Evolutionary conservation across 2,113 vertebrate species (phyloP).

Genomic region (Neotragus moschatus): DNA sequence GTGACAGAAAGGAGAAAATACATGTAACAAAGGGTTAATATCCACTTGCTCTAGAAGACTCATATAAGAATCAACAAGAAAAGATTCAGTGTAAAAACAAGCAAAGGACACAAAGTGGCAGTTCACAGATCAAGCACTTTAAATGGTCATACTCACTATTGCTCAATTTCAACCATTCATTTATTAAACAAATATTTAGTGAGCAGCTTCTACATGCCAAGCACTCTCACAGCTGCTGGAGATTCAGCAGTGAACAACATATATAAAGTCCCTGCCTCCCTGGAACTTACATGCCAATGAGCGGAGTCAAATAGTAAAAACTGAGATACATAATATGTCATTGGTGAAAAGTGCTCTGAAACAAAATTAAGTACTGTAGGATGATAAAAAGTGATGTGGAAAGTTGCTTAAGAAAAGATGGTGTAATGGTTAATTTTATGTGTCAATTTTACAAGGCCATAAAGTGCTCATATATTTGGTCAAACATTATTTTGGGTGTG

Average conservation of each 20-base stretch:
- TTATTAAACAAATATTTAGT: not conserved
- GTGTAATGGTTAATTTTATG: not conserved
- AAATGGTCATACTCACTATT: not conserved
- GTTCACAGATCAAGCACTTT: not conserved
- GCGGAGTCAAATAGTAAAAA: not conserved
- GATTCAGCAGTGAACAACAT: not conserved
- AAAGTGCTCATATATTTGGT: not conserved
- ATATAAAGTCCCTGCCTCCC: not conserved
- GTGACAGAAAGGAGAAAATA: not conserved
- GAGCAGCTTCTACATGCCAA: not conserved
- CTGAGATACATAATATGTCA: not conserved
- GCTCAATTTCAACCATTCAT: not conserved
- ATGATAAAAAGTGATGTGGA: not conserved
- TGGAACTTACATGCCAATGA: not conserved
- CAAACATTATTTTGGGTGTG: not conserved
- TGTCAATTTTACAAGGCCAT: not conserved
- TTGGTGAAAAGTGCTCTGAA: not conserved
- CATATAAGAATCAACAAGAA: not conserved
- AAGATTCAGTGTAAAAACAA: not conserved
- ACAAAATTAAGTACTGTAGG: not conserved
- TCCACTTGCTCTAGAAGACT: not conserved
- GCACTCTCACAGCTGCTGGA: not conserved
- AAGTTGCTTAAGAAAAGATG: not conserved
- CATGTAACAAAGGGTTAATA: not conserved
- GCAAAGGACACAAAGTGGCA: not conserved